These are phyloP conservation scores for Mimas tiliae DNA, from an alignment of 2,888 invertebrate genomes.

Conservation along the genomic window DNA sequence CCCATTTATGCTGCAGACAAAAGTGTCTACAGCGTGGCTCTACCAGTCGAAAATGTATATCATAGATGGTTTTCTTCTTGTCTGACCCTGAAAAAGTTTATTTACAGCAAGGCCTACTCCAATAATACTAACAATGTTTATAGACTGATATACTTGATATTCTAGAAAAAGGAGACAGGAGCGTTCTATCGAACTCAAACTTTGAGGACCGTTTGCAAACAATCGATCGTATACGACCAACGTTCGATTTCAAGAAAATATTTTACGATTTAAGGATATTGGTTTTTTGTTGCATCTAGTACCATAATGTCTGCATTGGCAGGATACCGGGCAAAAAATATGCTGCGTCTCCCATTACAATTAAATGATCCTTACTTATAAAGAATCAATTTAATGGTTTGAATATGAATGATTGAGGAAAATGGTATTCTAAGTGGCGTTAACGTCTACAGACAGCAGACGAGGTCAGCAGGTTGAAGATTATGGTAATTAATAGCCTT, in stretches of 20 bases:
- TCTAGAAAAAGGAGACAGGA: too few relatives aligned
- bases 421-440: not conserved
- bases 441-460: constrained; percentile 9
- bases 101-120: too few relatives aligned
- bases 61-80: too few relatives aligned
- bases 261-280: constrained; percentile 52
- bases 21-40: too few relatives aligned
- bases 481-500: not conserved
- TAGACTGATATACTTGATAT: too few relatives aligned
- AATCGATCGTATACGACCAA: constrained; percentile 3
- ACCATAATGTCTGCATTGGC: constrained; percentile 9
- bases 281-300: constrained; percentile 35
- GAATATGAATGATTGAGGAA: constrained; percentile 14
- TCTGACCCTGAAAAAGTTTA: too few relatives aligned
- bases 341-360: constrained; percentile 15
- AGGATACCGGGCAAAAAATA: constrained; percentile 17
- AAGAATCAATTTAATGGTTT: constrained; percentile 18
- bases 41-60: too few relatives aligned
- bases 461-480: not conserved
- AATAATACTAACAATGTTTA: too few relatives aligned
- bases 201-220: constrained; percentile 5
- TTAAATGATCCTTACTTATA: constrained; percentile 13
- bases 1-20: too few relatives aligned
- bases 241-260: constrained; percentile 49
- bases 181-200: not conserved